Base-by-base conservation (phyloP, 2,888 invertebrate genomes). In the Poecilobothrus nobilitatus region DNA sequence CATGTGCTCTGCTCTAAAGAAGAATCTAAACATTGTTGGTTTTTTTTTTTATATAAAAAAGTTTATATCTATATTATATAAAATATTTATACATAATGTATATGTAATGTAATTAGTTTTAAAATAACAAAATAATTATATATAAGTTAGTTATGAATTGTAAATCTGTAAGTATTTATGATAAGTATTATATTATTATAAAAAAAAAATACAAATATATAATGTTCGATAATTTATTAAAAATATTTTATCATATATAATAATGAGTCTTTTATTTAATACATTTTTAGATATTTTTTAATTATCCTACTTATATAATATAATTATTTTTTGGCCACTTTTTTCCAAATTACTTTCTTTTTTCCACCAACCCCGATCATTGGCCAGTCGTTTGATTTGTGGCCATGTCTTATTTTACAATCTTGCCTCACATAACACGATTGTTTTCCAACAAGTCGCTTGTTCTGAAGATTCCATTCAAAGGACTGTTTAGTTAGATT, bases 201-300 rank as follows among this genome's bases (percentile, higher is more conserved):
- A 37, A 37, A 8, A 44, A 44, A 53, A 53, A 53, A 53, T 12
- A 53, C 53, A 53, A 53, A 53, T 53, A 12, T 53, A 53, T 53
- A 53, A 53, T 53, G 53, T 53, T 53, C 53, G 53, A 53, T 53
- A 53, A 53, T 53, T 53, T 53, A 53, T 53, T 53, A 53, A 53
- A 53, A 53, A 53, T 53, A 53, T 53, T 53, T 53, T 53, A 53
- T n/a, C 53, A 53, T 53, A 53, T 53, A 53, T 53, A 12, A 37
- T 37, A 12, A 37, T 37, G 2, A 10, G 37, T 8, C 8, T 37
- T 37, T 53, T 53, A 12, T 18, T 53, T 53, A 12, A 41, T 53
- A 5, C 53, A 18, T 53, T 44, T 44, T 53, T 53, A 18, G 1
- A 18, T 53, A 2, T 53, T 44, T 44, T 53, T 53, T 53, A 15